Evolutionary conservation across 1,140 invertebrate genomes (phyloP), one percentile per base, ranked within the genome.

Genomic region (Calosoma granatense): DNA sequence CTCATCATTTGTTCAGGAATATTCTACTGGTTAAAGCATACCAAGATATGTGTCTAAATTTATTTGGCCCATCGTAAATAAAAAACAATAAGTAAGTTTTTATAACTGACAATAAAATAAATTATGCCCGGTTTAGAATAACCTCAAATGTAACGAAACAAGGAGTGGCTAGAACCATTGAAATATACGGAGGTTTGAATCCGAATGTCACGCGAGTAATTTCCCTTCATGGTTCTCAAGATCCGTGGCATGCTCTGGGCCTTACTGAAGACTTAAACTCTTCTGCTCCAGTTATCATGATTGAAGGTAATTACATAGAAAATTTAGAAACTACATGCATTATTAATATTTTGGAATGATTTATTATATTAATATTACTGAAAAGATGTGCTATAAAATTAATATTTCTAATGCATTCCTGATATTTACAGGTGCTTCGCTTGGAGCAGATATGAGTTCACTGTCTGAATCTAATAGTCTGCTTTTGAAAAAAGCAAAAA

Each of bases 201-300:
- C 81, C 81, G 0, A 69, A 76, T 12, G 74, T 83, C 0, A 76
- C 74, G 56, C 83, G 81, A 61, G 76, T 84, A 1, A 78, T 83
- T 56, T 83, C 82, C 63, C 78, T 78, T 58, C 83, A 85, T 60
- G 83, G 83, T 2, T 67, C 68, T 20, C 67, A 81, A 12, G 83
- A 85, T 67, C 83, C 83, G 1, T 85, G 82, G 83, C 80, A 78
- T 61, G 66, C 74, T 1, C 73, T 84, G 4, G 83, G 83, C 1
- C 74, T 83, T 36, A 66, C 78, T 4, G 65, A 76, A 6, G 71
- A 75, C 54, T 61, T 83, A 9, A 78, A 77, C 23, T 62, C 71
- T 11, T 58, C 55, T 1, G 76, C 79, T 1, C 78, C 78, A 0
- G 78, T 81, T 3, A 76, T 78, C 26, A 64, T 75, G 1, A 76